A percentile compares a stretch with the other conserved stretches of the same genome.
Evolutionary conservation across 2,113 vertebrate species (phyloP).

Genomic region (Ivindomyrus marchei): DNA sequence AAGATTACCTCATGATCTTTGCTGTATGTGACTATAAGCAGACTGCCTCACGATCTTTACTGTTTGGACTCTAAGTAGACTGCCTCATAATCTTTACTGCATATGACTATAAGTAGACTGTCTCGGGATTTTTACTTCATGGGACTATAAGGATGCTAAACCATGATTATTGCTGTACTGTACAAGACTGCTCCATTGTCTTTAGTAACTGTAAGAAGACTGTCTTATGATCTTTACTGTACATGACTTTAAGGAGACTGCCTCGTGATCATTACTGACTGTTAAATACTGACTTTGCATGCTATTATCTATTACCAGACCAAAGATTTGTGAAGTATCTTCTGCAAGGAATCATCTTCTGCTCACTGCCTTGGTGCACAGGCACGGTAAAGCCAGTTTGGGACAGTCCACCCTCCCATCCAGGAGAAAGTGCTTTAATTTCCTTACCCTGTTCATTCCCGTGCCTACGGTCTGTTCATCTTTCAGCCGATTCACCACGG

Average conservation of each 20-base stretch:
- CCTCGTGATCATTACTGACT: background rate
- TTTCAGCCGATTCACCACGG: conserved; percentile 48
- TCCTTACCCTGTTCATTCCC: conserved; percentile 22
- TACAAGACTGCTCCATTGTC: background rate
- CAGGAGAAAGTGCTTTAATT: background rate
- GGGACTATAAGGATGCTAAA: background rate
- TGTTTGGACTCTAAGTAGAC: background rate
- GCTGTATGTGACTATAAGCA: too few species aligned
- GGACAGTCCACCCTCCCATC: background rate
- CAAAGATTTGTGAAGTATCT: background rate
- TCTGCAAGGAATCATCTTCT: background rate
- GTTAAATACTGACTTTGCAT: background rate
- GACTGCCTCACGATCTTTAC: too few species aligned
- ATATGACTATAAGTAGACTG: background rate
- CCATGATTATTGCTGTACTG: background rate
- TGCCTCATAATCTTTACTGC: background rate
- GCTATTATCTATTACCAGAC: background rate
- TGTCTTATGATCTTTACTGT: background rate
- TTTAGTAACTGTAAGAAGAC: background rate
- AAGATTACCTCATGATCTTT: too few species aligned
- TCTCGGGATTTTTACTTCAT: background rate
- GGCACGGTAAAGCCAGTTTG: background rate
- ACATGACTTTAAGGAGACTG: background rate
- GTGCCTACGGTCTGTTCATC: conserved; percentile 42
- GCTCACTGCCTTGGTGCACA: background rate